Evolutionary conservation across 2,888 invertebrate species (phyloP).

Genomic region (Ichneumoninae sp.): DNA sequence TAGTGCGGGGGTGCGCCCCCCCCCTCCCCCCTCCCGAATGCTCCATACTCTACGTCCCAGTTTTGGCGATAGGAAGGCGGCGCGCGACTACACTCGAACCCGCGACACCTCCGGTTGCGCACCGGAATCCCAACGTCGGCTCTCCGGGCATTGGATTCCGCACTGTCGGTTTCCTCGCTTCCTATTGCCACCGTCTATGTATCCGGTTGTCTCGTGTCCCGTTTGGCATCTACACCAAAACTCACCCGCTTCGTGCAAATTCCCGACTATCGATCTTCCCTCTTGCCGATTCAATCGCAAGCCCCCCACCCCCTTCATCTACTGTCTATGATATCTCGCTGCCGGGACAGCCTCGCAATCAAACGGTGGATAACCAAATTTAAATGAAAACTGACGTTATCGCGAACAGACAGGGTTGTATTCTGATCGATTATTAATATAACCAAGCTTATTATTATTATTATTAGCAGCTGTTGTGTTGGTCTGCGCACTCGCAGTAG

Average conservation of each 20-base stretch:
- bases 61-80: not conserved
- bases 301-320: not conserved
- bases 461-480: no score
- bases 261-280: constrained; percentile 13
- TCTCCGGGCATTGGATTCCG: constrained; percentile 27
- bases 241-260: constrained; percentile 1
- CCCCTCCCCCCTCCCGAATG: no score
- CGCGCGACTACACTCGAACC: not conserved
- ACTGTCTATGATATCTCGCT: not conserved
- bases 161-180: constrained; percentile 54
- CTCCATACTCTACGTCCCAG: not conserved
- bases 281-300: not conserved
- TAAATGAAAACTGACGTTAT: no score
- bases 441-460: no score
- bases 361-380: not conserved
- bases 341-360: not conserved
- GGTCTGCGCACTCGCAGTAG: no score
- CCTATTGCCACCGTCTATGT: constrained; percentile 53
- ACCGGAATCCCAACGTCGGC: constrained; percentile 36
- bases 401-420: no score
- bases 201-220: constrained; percentile 53
- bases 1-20: no score
- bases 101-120: constrained; percentile 31
- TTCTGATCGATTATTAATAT: no score
- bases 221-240: constrained; percentile 19